Conservation (phyloP, 2,113 vertebrate genomes). For the Globicephala melas region DNA sequence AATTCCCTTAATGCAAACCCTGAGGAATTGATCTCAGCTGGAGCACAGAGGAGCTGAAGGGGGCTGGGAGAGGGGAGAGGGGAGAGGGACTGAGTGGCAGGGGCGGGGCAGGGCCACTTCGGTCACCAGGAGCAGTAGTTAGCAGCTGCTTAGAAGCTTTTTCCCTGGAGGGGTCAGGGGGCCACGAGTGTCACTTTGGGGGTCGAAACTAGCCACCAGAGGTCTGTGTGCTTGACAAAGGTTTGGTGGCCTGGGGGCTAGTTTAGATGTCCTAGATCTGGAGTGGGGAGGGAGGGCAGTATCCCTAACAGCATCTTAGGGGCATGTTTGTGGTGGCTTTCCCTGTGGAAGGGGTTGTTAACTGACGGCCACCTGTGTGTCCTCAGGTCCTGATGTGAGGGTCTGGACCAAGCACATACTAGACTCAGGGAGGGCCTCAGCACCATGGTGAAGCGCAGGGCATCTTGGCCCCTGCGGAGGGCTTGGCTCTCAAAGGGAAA, state of each 20-base stretch:
- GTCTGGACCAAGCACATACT: not conserved
- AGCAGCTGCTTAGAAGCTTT: not conserved
- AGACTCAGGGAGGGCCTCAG: not conserved
- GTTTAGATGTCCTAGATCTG: not conserved
- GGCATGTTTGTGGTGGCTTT: not conserved
- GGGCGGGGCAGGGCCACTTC: not conserved
- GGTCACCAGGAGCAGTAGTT: not conserved
- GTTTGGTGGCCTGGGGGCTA: not conserved
- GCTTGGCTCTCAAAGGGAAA: not conserved
- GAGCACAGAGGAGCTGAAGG: constrained; percentile 56
- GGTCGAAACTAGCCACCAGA: not conserved
- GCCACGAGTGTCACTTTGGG: not conserved
- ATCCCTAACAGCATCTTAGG: not conserved
- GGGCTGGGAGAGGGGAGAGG: constrained; percentile 45
- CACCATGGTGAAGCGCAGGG: fast-evolving
- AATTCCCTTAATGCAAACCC: constrained; percentile 84
- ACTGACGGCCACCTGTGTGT: not conserved
- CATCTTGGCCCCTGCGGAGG: not conserved
- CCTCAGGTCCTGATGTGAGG: not conserved
- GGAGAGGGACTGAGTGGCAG: not conserved
- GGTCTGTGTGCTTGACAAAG: not conserved
- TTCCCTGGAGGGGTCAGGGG: not conserved
- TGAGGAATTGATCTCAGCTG: constrained; percentile 78
- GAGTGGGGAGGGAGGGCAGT: not conserved
- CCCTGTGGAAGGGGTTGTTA: not conserved